Evolutionary conservation across 1,140 invertebrate genomes (phyloP).

Genomic region (Coelopa frigida): DNA sequence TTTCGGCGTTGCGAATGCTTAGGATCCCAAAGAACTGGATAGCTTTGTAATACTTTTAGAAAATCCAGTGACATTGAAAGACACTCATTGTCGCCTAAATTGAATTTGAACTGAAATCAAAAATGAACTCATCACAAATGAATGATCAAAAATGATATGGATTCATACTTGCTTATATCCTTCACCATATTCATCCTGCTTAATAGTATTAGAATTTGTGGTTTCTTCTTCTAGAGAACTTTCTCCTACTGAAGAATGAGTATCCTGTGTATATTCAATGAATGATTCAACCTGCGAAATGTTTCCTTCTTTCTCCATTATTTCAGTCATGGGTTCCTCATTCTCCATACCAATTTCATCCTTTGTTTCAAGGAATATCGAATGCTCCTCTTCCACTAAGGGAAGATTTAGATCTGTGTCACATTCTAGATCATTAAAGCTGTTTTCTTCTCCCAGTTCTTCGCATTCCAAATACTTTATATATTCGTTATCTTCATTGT

Average conservation of each 20-base stretch:
- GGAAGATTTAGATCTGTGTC: slow-evolving; percentile 6
- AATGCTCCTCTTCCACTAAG: neutral
- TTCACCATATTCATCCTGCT: neutral
- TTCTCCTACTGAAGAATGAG: neutral
- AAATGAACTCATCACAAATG: neutral
- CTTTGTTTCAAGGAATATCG: neutral
- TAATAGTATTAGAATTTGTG: neutral
- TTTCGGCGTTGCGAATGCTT: slow-evolving; percentile 1
- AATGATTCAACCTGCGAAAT: no score
- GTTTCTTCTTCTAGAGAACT: slow-evolving; percentile 6
- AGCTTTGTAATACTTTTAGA: slow-evolving; percentile 7
- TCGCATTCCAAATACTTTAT: neutral
- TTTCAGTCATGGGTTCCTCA: neutral
- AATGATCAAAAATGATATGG: no score
- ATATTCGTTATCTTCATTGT: neutral
- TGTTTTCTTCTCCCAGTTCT: neutral
- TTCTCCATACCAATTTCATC: neutral
- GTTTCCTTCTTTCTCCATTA: neutral
- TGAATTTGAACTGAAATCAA: slow-evolving; percentile 5
- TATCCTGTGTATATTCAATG: neutral
- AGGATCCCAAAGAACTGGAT: slow-evolving; percentile 8
- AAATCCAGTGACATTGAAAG: neutral
- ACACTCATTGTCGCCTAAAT: neutral
- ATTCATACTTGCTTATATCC: no score
- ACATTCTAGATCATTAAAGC: neutral